Evolutionary conservation across 2,113 vertebrate genomes (phyloP), one percentile per base, ranked within the genome.

Genomic region (Xiphias gladius): DNA sequence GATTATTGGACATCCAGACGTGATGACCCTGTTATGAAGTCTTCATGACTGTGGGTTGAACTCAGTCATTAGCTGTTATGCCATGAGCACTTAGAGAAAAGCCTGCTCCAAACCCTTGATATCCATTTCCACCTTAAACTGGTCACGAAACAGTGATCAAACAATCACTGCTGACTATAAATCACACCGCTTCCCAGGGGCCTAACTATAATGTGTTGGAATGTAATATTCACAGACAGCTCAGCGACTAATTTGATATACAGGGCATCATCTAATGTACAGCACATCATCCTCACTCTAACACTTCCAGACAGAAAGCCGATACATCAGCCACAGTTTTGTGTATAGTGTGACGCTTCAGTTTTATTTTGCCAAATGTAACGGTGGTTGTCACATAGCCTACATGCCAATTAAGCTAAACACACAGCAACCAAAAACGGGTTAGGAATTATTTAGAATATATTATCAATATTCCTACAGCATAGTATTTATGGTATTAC

Each of bases 221-320:
- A 66, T 76, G 28, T 84, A 80, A 88, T 91, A 75, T 85, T 86
- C 59, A 58, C 59, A 39, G 87, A 86, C 80, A 90, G 85, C 58
- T 89, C 82, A 59, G 79, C 22, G 17, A 58, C 80, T 93, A 81
- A 91, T 92, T 86, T 77, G 37, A 88, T 88, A 88, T 83, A 85
- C 63, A 74, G 82, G 35, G 54, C 79, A 76, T 86, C 84, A 88
- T 77, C 80, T 81, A 71, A 75, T 81, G 84, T 73, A 86, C 71
- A 43, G 66, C 65, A 39, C 66, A 59, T 77, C 80, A 80, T 74
- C 65, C 54, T 88, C 32, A 70, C 76, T 70, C 83, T 78, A 87
- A 87, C 80, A 73, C 69, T 79, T 35, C 57, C 65, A 54, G 89
- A 89, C 74, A 30, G 84, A 86, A 88, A 91, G 46, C 79, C 86